Percentiles rank a stretch among this genome's conserved stretches.
phyloP scores from a whole-genome alignment of 2,797 vertebrate genomes.

The Premnoplex brunnescens region DNA sequence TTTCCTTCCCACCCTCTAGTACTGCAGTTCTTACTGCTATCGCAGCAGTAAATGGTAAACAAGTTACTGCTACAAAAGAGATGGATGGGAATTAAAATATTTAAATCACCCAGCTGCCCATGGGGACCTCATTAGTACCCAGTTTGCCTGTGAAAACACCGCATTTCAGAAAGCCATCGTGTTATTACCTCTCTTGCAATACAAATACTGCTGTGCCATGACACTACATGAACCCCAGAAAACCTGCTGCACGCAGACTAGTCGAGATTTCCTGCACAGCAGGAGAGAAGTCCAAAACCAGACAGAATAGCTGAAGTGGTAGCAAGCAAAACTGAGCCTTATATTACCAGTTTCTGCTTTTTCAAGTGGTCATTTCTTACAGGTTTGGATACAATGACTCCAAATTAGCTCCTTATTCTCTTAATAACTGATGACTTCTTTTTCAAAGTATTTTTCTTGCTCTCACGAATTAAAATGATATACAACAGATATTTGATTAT shows the following conservation, averaged over 20 bases:
- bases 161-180: background rate
- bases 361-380: background rate
- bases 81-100: slow-evolving; percentile 39
- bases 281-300: background rate
- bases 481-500: background rate
- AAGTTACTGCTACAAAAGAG: background rate
- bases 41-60: background rate
- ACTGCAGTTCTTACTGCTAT: background rate
- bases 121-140: slow-evolving; percentile 40
- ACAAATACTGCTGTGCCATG: slow-evolving; percentile 17
- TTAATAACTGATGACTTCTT: background rate
- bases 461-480: background rate
- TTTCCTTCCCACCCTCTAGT: background rate
- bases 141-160: slow-evolving; percentile 36
- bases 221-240: background rate
- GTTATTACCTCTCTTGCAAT: background rate
- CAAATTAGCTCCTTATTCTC: background rate
- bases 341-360: background rate
- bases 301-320: background rate
- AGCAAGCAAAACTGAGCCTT: background rate
- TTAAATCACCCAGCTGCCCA: slow-evolving; percentile 31
- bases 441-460: background rate
- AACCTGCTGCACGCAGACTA: slow-evolving; percentile 7
- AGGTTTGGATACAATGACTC: background rate
- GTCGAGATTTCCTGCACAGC: background rate